Base-by-base conservation (phyloP, 1,140 invertebrate genomes). In the Eufriesea mexicana region DNA sequence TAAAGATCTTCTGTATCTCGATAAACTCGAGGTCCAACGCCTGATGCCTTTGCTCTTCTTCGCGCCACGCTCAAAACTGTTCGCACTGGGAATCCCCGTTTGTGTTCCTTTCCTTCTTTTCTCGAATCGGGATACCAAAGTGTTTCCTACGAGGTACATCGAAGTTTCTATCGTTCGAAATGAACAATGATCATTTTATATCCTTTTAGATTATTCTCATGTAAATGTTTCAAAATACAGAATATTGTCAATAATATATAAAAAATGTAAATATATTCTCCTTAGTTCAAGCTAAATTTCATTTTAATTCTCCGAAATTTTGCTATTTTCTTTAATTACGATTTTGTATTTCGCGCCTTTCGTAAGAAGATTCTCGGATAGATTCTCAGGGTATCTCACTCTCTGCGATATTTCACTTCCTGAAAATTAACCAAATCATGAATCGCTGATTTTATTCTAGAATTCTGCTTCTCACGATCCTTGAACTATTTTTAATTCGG, bases 1-100 rank as follows among this genome's bases (percentile, higher is more conserved):
- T 35, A 76, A 88, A 86, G 62, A 85, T 88, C 64, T 28, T 77
- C 84, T 73, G 18, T 79, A 82, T 86, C 71, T 66, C 76, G 77
- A 83, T 57, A 62, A 81, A 78, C 12, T 35, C 76, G 68, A 59
- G 70, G 8, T 74, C n/a, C 68, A 25, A 28, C n/a, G 67, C 55
- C 71, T 78, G 23, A 45, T 28, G 16, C 35, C 28, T 62, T 9
- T 23, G 45, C 45, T 84, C 70, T 35, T 83, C 82, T 83, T 86
- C 76, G 51, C n/a, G 80, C 2, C 23, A 51, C 14, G 10, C 6
- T 20, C 20, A 28, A 18, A 28, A 45, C 16, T 51, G 23, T 23
- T 68, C 57, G 18, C 28, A 20, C n/a, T 23, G 5, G 9, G 12
- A 9, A 78, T 62, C 49, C 12, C 23, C 16, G n/a, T 18, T n/a